Base-by-base conservation (phyloP, 2,888 invertebrate species). In the Falcaria lacertinaria region DNA sequence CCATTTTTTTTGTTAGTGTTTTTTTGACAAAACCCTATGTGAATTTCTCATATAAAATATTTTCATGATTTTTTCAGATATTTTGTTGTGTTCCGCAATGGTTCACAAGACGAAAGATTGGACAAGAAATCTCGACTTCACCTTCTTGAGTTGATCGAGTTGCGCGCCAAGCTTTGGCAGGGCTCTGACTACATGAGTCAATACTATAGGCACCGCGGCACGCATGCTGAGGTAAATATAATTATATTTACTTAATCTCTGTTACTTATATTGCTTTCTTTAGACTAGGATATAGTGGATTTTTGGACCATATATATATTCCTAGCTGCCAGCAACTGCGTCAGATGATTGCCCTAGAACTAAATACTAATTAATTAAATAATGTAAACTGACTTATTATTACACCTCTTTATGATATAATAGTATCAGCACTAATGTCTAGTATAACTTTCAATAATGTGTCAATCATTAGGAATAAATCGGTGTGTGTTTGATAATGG, bases 151-250 rank as follows among this genome's bases (percentile, higher is more conserved):
- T 90, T 98, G 52, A 96, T 98, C 66, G 98, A 98, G 89, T 90
- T 98, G 73, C 92, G 98, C 75, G 97, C 97, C 51, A 95, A 95
- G 84, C 93, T 95, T 72, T 98, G 98, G 98, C 94, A 95, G 74
- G 93, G 94, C 50, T 94, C 93, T 57, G 95, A 96, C 79, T 94
- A 95, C 64, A 94, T 96, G 91, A 94, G 93, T 81, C 93, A 94
- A 68, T 97, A 97, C 83, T 97, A 97, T 75, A 93, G 92, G 75
- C 91, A 92, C 64, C 92, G 92, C 75, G 91, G 91, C 74, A 91
- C 92, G 60, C 92, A 91, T 69, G 90, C 91, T 70, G 92, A 89
- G 87, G 88, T 88, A 77, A 64, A 40, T 11, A 28, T 11, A 28
- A 1, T 11, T 11, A 28, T 28, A 11, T 11, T 28, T 28, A 28